Evolutionary conservation across 2,113 vertebrate species (phyloP), one percentile per base, ranked within the genome.

Genomic region (Saccopteryx leptura): DNA sequence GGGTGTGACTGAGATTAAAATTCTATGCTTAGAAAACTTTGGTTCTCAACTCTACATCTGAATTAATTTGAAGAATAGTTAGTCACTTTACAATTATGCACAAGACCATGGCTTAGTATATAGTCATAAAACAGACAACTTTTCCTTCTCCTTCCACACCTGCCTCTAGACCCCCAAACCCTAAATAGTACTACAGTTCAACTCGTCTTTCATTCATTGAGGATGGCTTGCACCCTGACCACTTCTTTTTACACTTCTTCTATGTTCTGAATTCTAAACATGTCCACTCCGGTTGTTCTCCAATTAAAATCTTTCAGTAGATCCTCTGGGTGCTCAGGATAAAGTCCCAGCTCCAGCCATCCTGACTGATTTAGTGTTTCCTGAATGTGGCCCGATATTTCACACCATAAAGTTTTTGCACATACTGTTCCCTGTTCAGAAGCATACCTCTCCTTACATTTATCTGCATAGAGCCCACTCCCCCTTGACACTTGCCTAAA

Each of bases 121-220:
- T 23, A 80, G 19, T 18, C 23, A 10, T 4, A 23, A 78, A 71
- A 39, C 26, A n/a, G 39, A 87, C 80, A 66, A 23, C 0, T 13
- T 24, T 31, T 54, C 66, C 19, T 72, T 39, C 52, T 63, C 13
- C 11, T 79, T 31, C 28, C 33, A 19, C 11, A 58, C 28, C 66
- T 88, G 26, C 12, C 12, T 23, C 60, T 54, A 39, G 26, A 13
- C 3, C 17, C 50, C 31, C 11, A 71, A 61, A 60, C 23, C 18
- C n/a, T 31, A 24, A 74, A 7, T 4, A 54, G 4, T 5, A 5
- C 24, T 19, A 0, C 1, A 33, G 10, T 23, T 75, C 48, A 23
- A 4, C 26, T 19, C 1, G 24, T 7, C 17, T 66, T 10, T n/a
- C 52, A 18, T 52, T 87, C n/a, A 33, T 2, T 18, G 54, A 80